Conservation (phyloP, 2,113 vertebrate genomes). For the Rafetus swinhoei region DNA sequence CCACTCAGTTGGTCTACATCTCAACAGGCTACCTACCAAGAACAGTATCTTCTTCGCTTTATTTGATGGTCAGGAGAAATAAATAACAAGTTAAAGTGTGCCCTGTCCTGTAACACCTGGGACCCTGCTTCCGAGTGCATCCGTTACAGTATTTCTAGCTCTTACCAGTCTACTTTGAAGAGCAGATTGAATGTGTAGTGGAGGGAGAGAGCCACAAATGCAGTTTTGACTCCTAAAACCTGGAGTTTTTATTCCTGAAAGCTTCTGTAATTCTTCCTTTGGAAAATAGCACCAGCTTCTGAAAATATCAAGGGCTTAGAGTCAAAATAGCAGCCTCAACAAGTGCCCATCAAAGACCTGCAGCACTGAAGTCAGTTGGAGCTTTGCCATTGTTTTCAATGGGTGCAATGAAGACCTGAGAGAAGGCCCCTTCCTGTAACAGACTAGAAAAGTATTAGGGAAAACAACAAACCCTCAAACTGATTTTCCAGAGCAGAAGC, state of each 20-base stretch:
- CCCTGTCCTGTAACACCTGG: not conserved
- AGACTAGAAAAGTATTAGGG: not conserved
- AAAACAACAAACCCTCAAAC: not conserved
- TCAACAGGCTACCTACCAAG: not conserved
- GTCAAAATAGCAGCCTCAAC: not conserved
- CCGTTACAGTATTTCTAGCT: not conserved
- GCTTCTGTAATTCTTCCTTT: not conserved
- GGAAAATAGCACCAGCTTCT: not conserved
- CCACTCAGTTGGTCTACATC: not conserved
- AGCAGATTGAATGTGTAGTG: not conserved
- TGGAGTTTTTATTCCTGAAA: not conserved
- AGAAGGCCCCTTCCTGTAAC: slow-evolving; percentile 4
- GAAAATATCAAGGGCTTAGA: not conserved
- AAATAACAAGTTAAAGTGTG: slow-evolving; percentile 2
- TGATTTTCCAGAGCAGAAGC: not conserved
- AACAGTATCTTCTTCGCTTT: not conserved
- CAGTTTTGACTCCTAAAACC: not conserved
- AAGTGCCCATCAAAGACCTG: not conserved
- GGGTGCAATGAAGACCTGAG: not conserved
- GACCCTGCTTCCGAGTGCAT: slow-evolving; percentile 3
- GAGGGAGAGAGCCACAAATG: not conserved
- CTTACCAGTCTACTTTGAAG: not conserved
- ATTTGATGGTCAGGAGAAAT: slow-evolving; percentile 5
- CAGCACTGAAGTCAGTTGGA: not conserved
- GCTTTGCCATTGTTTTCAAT: slow-evolving; percentile 36